Base-by-base conservation (phyloP, 1,140 invertebrate species). In the Bradysia coprophila region DNA sequence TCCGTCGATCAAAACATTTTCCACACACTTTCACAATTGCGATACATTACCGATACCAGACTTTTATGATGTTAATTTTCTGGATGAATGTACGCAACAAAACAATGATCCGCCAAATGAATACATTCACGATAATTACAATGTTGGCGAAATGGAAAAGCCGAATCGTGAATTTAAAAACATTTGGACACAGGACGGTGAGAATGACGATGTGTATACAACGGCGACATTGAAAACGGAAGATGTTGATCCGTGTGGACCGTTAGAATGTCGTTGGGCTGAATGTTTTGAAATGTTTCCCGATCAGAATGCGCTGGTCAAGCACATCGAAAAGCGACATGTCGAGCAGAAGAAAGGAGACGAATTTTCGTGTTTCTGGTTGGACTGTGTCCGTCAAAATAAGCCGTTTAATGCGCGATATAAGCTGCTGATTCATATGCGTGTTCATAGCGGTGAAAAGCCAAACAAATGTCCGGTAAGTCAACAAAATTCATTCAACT, bases 401-500 rank as follows among this genome's bases (percentile, higher is more conserved):
- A 75, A 83, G 37, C 88, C 91, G 0, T 97, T 97, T 62, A 96
- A 96, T 62, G 92, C 92, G 0, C 70, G 92, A 41, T 97, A 97
- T 67, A 97, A 96, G 56, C 66, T 97, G 5, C 72, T 96, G 8
- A 95, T 95, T 44, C 92, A 96, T 59, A 95, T 95, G 90, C 61
- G 91, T 8, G 89, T 96, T 0, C 92, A 96, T 56, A 90, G 86
- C 31, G 90, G 91, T 13, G 89, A 95, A 54, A 95, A 94, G 53
- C 92, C 92, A 1, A 94, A 95, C 60, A 86, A 91, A 66, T 96
- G 92, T 62, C 81, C 81, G 61, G 91, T 95, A 68, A 86, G 81
- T 73, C 46, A 40, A 8, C 18, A 6, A 11, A 38, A 34, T 34
- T 13, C 13, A 34, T 34, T 34, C n/a, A n/a, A n/a, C n/a, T n/a